Evolutionary conservation across 2,888 invertebrate genomes (phyloP).

Genomic region (Muscina levida): DNA sequence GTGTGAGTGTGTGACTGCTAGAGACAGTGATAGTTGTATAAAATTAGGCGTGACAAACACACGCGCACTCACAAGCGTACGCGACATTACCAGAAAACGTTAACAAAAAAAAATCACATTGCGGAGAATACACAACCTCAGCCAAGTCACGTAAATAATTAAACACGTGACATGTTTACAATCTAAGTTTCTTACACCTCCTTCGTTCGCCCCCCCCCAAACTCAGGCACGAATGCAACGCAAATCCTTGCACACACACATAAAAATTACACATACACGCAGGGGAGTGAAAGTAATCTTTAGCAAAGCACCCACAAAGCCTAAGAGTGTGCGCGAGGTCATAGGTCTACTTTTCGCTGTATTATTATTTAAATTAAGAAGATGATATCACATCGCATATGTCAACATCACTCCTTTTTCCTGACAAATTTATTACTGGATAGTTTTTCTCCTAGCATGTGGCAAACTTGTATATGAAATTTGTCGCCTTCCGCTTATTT

Average conservation of each 20-base stretch:
- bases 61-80: background rate
- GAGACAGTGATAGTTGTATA: slow-evolving; percentile 54
- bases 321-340: slow-evolving; percentile 54
- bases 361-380: slow-evolving; percentile 60
- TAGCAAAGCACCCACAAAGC: no score
- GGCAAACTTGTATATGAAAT: background rate
- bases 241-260: background rate
- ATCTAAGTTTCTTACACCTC: slow-evolving; percentile 43
- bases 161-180: slow-evolving; percentile 80
- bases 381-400: slow-evolving; percentile 55
- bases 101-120: background rate
- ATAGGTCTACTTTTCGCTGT: slow-evolving; percentile 54
- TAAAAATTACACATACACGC: background rate
- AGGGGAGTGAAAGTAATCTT: slow-evolving; percentile 24
- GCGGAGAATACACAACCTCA: slow-evolving; percentile 67
- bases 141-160: slow-evolving; percentile 81
- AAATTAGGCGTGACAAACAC: slow-evolving; percentile 60
- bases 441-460: background rate
- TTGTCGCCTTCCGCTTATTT: background rate
- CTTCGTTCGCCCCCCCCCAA: background rate
- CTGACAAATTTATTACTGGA: slow-evolving; percentile 27
- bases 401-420: slow-evolving; percentile 46
- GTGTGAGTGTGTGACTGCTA: slow-evolving; percentile 28
- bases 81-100: background rate
- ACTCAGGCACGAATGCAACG: slow-evolving; percentile 5